Evolutionary conservation across 2,113 vertebrate species (phyloP).

Genomic region (Atlantisia rogersi): DNA sequence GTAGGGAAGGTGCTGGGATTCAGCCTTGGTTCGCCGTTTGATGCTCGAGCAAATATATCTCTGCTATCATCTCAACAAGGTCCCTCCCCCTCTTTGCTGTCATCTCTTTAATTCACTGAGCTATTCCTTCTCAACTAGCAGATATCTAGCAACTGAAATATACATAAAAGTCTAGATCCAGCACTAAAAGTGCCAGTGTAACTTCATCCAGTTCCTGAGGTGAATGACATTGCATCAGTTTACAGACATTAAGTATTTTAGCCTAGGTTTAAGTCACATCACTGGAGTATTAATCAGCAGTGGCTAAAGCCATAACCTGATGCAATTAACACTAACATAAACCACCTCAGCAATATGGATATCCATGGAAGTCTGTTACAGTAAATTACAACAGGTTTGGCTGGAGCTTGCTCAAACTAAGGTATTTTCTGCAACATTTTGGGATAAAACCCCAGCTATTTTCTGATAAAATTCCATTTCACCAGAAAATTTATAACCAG

Average conservation of each 20-base stretch:
- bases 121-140: background rate
- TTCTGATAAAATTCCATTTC: background rate
- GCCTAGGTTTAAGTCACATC: background rate
- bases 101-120: background rate
- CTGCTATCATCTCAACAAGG: background rate
- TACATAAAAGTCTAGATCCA: background rate
- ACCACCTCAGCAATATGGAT: background rate
- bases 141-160: background rate
- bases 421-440: background rate
- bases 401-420: background rate
- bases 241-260: background rate
- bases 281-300: background rate
- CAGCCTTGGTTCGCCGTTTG: background rate
- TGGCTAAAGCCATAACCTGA: background rate
- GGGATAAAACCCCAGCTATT: background rate
- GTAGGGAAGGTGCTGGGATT: background rate
- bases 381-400: background rate
- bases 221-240: background rate
- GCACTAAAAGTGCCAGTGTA: background rate
- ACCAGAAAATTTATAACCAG: background rate
- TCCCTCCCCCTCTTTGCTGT: background rate
- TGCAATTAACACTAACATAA: background rate
- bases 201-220: background rate
- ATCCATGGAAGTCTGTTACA: fast-evolving
- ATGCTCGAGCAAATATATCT: background rate